phyloP scores from a whole-genome alignment of 2,888 invertebrate genomes.

The Mellilla xanthometata region DNA sequence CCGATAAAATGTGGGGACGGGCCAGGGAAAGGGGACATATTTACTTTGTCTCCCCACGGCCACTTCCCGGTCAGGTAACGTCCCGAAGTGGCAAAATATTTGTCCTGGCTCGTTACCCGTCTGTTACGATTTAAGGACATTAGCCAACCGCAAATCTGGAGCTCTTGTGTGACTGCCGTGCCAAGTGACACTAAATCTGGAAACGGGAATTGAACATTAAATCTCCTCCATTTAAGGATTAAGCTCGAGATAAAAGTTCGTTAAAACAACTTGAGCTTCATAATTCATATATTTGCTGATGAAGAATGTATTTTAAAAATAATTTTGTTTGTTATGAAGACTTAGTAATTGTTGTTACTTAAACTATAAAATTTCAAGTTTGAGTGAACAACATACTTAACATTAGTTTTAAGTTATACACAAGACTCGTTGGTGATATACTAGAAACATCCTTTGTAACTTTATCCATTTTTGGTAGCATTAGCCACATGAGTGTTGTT shows the following conservation, averaged over 20 bases:
- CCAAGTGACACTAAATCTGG: conserved; percentile 28
- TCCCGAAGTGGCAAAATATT: conserved; percentile 79
- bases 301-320: no score
- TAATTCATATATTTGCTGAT: no score
- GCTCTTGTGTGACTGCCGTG: conserved; percentile 41
- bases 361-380: no score
- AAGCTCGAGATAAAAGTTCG: background rate
- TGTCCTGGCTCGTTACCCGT: conserved; percentile 71
- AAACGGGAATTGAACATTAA: conserved; percentile 1
- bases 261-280: no score
- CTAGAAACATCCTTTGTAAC: no score
- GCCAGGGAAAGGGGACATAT: conserved; percentile 78
- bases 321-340: no score
- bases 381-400: no score
- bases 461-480: no score
- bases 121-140: conserved; percentile 74
- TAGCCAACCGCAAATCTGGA: conserved; percentile 60
- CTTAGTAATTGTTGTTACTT: no score
- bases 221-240: conserved; percentile 3
- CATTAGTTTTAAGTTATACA: no score
- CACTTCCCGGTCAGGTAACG: conserved; percentile 79
- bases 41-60: conserved; percentile 80
- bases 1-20: conserved; percentile 81
- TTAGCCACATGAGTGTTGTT: no score
- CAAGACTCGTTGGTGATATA: no score